phyloP scores from a whole-genome alignment of 2,888 invertebrate genomes.

The Hesperia comma region DNA sequence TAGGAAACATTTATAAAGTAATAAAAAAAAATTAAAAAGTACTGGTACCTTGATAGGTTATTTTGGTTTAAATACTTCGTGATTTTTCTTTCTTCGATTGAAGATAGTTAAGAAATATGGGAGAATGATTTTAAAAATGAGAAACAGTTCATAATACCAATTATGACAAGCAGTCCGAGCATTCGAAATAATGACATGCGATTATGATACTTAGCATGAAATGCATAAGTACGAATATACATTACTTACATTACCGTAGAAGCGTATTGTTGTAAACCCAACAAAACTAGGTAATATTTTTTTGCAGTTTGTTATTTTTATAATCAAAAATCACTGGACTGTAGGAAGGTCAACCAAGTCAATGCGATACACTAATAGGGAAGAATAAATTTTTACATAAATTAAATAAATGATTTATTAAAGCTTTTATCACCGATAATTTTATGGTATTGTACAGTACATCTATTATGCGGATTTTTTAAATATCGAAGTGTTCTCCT shows the following conservation, averaged over 20 bases:
- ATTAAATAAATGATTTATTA: constrained; percentile 16
- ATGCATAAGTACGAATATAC: constrained; percentile 25
- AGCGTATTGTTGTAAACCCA: constrained; percentile 25
- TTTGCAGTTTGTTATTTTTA: constrained; percentile 22
- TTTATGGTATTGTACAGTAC: too few species aligned
- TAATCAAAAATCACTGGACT: constrained; percentile 30
- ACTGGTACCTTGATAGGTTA: too few species aligned
- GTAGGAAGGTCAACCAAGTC: constrained; percentile 26
- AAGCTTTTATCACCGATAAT: neutral
- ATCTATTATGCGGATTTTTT: too few species aligned
- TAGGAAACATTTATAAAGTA: too few species aligned
- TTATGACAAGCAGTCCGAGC: neutral
- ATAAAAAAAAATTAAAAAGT: too few species aligned
- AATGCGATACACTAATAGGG: constrained; percentile 21
- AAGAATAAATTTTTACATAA: constrained; percentile 33
- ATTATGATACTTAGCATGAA: constrained; percentile 36
- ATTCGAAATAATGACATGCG: constrained; percentile 31
- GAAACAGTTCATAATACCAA: neutral
- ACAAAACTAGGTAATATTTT: constrained; percentile 33
- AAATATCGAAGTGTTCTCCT: too few species aligned
- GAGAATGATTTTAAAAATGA: neutral
- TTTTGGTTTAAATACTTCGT: too few species aligned
- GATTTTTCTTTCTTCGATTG: too few species aligned
- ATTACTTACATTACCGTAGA: constrained; percentile 35
- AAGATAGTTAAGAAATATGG: too few species aligned